Evolutionary conservation across 2,888 invertebrate species (phyloP), one percentile per base, ranked within the genome.

Genomic region (Dorcus hopei): DNA sequence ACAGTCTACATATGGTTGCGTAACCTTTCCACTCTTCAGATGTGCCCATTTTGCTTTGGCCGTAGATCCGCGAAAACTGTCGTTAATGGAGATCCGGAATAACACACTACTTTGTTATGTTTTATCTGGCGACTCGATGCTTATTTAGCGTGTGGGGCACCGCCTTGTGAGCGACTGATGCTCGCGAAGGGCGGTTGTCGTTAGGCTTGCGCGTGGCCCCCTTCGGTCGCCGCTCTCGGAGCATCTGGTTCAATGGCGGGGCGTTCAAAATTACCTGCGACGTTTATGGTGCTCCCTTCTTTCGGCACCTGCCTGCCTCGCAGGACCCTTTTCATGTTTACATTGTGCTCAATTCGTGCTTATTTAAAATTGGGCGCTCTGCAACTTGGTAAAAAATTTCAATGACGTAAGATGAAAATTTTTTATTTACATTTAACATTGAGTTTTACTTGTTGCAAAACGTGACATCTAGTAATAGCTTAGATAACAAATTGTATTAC

Each of bases 1-100:
- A 89, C 63, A 89, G 77, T 38, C 89, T 83, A 78, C 89, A 89
- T 57, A 87, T 81, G 63, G 82, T 80, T 76, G 85, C 82, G 73
- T 85, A 85, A 80, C 83, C 84, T 53, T 82, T 79, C 74, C 85
- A 83, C 65, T 82, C 80, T 48, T 75, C 75, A 42, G 52, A 33
- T 51, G 59, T 51, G 59, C 49, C 59, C 59, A 59, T 59, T 43
- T 48, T 48, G 50, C 51, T 40, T 51, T 39, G 33, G 11, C 14
- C 45, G 19, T 38, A 38, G 14, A 9, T 47, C 19, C 9, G 9
- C 14, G 47, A 23, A 58, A 58, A 58, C 53, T 53, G 58, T 53
- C 58, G 58, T 58, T 48, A 52, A 58, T 53, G 55, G 54, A 57
- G 40, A 51, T 56, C 40, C 43, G 11, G 45, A 42, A 51, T 38